Conservation (phyloP, 2,797 vertebrate species). For the Aldrovandia affinis region DNA sequence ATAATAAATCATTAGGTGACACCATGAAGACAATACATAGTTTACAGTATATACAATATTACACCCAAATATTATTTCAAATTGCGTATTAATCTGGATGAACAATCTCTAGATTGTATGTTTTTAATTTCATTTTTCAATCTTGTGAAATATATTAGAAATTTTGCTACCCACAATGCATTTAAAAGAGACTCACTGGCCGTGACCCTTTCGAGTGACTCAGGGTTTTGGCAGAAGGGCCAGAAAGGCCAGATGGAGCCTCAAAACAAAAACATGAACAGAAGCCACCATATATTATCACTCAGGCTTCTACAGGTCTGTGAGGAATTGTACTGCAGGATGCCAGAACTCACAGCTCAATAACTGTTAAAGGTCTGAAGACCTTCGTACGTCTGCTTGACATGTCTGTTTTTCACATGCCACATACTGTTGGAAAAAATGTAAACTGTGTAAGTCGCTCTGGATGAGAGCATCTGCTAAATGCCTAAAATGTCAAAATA, state of each 20-base stretch:
- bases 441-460: no score
- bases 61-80: no score
- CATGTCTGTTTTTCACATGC: background rate
- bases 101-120: no score
- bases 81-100: no score
- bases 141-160: background rate
- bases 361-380: background rate
- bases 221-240: background rate
- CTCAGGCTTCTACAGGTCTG: background rate
- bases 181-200: background rate
- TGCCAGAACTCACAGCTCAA: background rate
- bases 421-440: background rate
- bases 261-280: background rate
- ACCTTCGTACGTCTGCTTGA: background rate
- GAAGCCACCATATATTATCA: background rate
- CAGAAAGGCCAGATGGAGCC: background rate
- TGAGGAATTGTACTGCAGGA: background rate
- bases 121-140: background rate
- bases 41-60: no score
- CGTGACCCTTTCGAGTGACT: background rate
- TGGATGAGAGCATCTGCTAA: no score
- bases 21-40: no score
- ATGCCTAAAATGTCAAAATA: no score
- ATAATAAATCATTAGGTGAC: no score
- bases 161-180: background rate